Evolutionary conservation across 1,140 invertebrate genomes (phyloP), one percentile per base, ranked within the genome.

Genomic region (Campodea augens): DNA sequence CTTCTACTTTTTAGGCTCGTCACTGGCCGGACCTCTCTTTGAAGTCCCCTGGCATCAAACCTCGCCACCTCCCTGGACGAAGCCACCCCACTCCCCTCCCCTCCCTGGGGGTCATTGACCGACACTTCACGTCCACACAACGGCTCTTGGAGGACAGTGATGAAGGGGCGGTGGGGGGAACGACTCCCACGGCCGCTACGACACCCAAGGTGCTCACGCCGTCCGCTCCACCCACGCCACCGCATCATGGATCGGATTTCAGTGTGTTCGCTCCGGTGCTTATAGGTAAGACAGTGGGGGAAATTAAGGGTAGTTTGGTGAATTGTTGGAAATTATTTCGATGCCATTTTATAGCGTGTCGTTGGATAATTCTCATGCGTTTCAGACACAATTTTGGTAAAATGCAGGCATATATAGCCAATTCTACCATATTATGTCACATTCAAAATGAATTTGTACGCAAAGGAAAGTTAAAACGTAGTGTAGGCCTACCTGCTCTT

Each of bases 11-110:
- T 3, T 53, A 87, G 82, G 72, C 81, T 1, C 73, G 86, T 25
- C 80, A 78, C 60, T 90, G 84, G 78, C 84, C 84, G 2, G 77
- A 87, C 40, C 68, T 89, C 47, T 77, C 77, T 47, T 60, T 92
- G 39, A 93, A 93, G 61, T 87, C 82, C 38, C 87, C 86, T 0
- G 87, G 90, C 29, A 88, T 90, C 43, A 90, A 91, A 60, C 77
- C 81, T 1, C 68, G 74, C 29, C 69, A 72, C 51, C 54, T 70
- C 12, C 68, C 72, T 45, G 65, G 56, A 32, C 58, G 61, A 27
- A 55, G 59, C 40, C 61, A 65, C 38, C 62, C 64, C n/a, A 57
- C 60, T 29, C 58, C 64, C 20, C 51, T 65, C 38, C 54, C 55
- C 22, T 54, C 54, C 49, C 52, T 55, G 51, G 57, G 48, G 53